Conservation (phyloP, 2,797 vertebrate genomes). For the Hydrocynus forskahlii region DNA sequence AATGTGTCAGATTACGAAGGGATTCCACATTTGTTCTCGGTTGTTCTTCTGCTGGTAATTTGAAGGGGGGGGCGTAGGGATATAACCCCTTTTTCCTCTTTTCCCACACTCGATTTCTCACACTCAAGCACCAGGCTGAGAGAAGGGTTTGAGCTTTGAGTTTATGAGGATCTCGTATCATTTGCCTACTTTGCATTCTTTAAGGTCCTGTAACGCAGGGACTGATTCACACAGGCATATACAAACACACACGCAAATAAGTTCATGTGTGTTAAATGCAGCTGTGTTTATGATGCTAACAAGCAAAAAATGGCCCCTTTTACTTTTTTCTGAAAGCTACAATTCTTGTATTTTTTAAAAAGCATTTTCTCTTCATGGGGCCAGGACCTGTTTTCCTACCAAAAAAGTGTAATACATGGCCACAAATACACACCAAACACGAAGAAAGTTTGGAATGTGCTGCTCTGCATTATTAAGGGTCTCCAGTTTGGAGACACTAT, state of each 20-base stretch:
- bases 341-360: neutral
- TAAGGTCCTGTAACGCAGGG: conserved; percentile 15
- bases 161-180: conserved; percentile 68
- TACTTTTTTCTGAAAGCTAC: neutral
- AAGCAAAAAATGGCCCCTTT: neutral
- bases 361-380: no score
- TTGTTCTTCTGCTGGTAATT: conserved; percentile 60
- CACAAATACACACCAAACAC: neutral
- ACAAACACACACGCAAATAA: conserved; percentile 8
- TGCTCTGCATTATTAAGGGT: no score
- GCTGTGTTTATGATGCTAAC: no score
- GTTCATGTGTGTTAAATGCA: neutral
- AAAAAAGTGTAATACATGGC: no score
- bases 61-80: conserved; percentile 64
- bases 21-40: conserved; percentile 67
- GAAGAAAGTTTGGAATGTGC: no score
- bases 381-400: no score
- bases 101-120: conserved; percentile 75
- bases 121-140: conserved; percentile 55
- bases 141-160: conserved; percentile 49
- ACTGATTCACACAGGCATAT: conserved; percentile 36
- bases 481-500: no score
- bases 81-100: conserved; percentile 68
- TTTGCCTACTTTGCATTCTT: conserved; percentile 56
- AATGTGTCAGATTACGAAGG: conserved; percentile 63